Evolutionary conservation across 1,140 invertebrate species (phyloP), one percentile per base, ranked within the genome.

Genomic region (Vanessa tameamea): DNA sequence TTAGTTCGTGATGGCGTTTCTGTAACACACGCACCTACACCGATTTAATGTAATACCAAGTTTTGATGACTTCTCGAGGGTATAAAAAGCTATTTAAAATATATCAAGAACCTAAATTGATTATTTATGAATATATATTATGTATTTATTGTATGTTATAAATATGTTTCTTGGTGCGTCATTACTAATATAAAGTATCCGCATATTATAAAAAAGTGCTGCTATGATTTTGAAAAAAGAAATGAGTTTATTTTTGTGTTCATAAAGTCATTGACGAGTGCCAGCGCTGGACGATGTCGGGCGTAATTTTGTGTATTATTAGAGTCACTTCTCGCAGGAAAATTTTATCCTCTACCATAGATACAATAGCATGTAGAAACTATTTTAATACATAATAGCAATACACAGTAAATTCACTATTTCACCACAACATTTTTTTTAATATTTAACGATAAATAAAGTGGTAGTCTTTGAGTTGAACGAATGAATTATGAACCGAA

Each of bases 231-330:
- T 64, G 59, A 70, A 82, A 78, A 55, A 80, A 80, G 73, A 80
- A 79, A 80, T 82, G 75, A 65, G 78, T 89, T 83, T 87, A 87
- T 88, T 87, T 87, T 83, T 73, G 81, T 78, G 70, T 82, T 79
- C 76, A 77, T 81, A 88, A 87, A 90, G 80, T 82, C 82, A 82
- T 85, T 77, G 80, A 77, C 73, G 79, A 81, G 78, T 83, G 81
- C 83, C 78, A 80, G 78, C 73, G 73, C 69, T 81, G 73, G 72
- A 77, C 69, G 68, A 75, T 67, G 63, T 67, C 69, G 69, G 64
- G 72, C 78, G 80, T 84, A 81, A 80, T 75, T 82, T 78, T 70
- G 76, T 74, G 70, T 82, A 80, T 82, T 83, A 82, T 79, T 82
- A 80, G 72, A 77, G 73, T 23, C 51, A 48, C 72, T 76, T 55